These are phyloP conservation scores for Psammodynastes pulverulentus DNA, from an alignment of 2,113 vertebrate species.

Conservation along the genomic window DNA sequence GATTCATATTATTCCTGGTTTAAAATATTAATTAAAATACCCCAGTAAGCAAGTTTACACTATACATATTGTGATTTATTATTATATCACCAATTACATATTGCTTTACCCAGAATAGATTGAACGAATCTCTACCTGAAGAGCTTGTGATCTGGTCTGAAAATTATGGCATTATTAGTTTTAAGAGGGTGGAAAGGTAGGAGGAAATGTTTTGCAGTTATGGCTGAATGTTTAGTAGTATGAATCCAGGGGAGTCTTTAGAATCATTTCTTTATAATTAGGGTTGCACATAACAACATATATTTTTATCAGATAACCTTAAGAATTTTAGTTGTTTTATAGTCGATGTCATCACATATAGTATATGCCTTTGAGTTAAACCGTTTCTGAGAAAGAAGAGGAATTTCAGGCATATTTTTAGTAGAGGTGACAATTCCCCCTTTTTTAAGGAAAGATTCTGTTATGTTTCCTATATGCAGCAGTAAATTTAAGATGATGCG, in stretches of 20 bases:
- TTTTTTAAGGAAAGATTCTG: not conserved
- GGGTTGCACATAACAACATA: not conserved
- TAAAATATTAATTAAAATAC: not conserved
- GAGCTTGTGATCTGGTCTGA: not conserved
- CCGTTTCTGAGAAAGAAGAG: not conserved
- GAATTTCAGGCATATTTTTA: not conserved
- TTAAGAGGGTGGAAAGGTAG: not conserved
- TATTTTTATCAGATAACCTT: not conserved
- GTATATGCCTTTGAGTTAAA: not conserved
- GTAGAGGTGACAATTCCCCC: not conserved
- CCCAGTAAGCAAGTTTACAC: not conserved
- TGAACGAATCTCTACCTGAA: not conserved
- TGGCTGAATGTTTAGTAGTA: not conserved
- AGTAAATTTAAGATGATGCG: not conserved
- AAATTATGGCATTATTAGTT: not conserved
- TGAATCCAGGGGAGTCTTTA: no score
- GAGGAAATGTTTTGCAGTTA: not conserved
- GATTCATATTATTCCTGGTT: not conserved
- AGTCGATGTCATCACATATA: not conserved
- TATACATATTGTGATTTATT: not conserved
- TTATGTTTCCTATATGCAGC: no score
- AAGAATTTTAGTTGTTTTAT: not conserved
- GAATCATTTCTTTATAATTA: not conserved
- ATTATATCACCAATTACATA: not conserved
- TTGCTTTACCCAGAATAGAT: not conserved